Conservation (phyloP, 2,888 invertebrate genomes). For the Ophioninae sp. region DNA sequence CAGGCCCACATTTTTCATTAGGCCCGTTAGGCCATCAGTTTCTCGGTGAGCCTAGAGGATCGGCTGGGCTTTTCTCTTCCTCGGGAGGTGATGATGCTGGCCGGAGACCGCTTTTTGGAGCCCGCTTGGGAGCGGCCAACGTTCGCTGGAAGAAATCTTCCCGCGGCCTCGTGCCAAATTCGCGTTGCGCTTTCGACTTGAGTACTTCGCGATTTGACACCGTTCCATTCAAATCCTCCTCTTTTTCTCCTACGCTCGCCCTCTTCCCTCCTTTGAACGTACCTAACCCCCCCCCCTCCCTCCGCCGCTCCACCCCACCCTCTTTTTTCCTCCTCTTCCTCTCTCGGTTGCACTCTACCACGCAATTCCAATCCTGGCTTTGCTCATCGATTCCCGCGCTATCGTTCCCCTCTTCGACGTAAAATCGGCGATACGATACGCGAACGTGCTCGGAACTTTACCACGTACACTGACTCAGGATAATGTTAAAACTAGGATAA, state of each 20-base stretch:
- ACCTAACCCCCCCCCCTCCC: no score
- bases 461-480: no score
- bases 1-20: slow-evolving; percentile 52
- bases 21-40: slow-evolving; percentile 56
- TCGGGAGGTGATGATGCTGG: slow-evolving; percentile 46
- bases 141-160: slow-evolving; percentile 32
- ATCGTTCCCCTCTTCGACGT: neutral
- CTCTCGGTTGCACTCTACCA: no score
- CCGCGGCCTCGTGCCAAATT: slow-evolving; percentile 61
- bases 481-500: no score
- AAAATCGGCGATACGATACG: neutral
- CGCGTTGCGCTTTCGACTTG: slow-evolving; percentile 64
- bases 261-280: no score
- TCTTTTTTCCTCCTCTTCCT: no score
- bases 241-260: slow-evolving; percentile 1
- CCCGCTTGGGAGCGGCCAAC: slow-evolving; percentile 58
- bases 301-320: no score
- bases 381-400: no score
- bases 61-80: slow-evolving; percentile 27
- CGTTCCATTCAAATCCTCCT: slow-evolving; percentile 40
- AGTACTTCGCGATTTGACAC: slow-evolving; percentile 64
- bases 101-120: slow-evolving; percentile 40
- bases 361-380: no score
- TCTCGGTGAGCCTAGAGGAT: slow-evolving; percentile 45
- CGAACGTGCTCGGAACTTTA: no score